These are phyloP conservation scores for Slavum lentiscoides DNA, from an alignment of 2,888 invertebrate genomes.

Conservation along the genomic window DNA sequence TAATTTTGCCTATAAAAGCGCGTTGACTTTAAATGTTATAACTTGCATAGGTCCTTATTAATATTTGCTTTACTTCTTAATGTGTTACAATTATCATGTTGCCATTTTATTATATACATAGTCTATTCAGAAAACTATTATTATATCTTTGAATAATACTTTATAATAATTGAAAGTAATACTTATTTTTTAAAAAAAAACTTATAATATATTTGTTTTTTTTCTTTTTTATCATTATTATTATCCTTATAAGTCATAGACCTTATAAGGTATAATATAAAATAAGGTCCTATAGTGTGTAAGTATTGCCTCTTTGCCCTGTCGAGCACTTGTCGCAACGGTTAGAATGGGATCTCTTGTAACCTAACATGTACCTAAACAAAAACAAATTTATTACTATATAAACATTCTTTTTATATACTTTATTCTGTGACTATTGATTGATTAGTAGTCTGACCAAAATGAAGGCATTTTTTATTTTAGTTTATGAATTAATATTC, in stretches of 20 bases:
- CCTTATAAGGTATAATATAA: too few relatives aligned
- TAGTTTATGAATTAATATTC: too few relatives aligned
- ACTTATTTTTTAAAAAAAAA: conserved; percentile 4
- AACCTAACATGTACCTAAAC: not conserved
- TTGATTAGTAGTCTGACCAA: too few relatives aligned
- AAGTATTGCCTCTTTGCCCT: not conserved
- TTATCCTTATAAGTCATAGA: not conserved
- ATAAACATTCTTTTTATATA: not conserved
- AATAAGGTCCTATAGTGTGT: not conserved
- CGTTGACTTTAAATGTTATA: not conserved
- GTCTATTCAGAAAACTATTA: not conserved
- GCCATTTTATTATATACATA: not conserved
- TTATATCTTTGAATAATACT: not conserved
- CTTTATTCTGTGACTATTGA: not conserved
- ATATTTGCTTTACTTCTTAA: not conserved
- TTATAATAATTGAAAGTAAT: not conserved
- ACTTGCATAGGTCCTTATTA: not conserved
- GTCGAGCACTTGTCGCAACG: not conserved
- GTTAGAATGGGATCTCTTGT: not conserved
- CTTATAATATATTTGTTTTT: conserved; percentile 46
- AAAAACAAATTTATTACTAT: not conserved
- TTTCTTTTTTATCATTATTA: conserved; percentile 34
- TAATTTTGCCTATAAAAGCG: not conserved
- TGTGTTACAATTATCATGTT: not conserved
- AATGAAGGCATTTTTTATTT: too few relatives aligned